Percentiles rank a stretch among this genome's conserved stretches.
These are phyloP conservation scores for Alca torda DNA, from an alignment of 2,797 vertebrate genomes.

Conservation along the genomic window DNA sequence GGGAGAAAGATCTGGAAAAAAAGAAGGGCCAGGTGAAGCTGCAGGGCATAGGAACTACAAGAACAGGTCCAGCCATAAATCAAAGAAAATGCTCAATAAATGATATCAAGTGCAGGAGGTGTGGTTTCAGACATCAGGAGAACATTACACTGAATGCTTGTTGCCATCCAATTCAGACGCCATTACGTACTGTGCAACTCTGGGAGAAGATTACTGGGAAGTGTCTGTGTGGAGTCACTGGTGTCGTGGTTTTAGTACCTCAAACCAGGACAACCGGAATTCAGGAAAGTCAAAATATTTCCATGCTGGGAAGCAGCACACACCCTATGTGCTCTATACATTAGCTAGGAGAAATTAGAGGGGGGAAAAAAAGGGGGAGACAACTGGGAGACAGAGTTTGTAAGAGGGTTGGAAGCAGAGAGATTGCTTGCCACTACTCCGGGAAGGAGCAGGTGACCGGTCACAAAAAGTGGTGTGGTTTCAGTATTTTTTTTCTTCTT, in stretches of 20 bases:
- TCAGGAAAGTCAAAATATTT: not conserved
- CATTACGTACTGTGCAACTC: not conserved
- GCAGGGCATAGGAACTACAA: not conserved
- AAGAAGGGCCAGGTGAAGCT: not conserved
- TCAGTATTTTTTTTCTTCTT: not conserved
- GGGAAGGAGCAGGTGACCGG: not conserved
- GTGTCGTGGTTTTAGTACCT: too few relatives aligned
- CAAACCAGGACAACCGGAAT: not conserved
- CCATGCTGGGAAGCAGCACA: not conserved
- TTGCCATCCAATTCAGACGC: not conserved
- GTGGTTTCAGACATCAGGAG: not conserved
- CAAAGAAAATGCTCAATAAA: not conserved
- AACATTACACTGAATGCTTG: not conserved
- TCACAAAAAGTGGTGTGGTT: not conserved
- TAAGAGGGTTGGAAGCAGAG: not conserved
- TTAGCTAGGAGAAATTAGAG: not conserved
- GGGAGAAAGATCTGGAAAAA: not conserved
- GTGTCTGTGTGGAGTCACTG: not conserved
- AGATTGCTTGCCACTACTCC: not conserved
- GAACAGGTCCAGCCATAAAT: not conserved
- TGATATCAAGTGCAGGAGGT: not conserved
- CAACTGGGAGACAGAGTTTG: not conserved
- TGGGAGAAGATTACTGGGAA: not conserved
- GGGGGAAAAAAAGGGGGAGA: not conserved
- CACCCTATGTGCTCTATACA: accelerated